Evolutionary conservation across 1,140 invertebrate species (phyloP), one percentile per base, ranked within the genome.

Genomic region (Eubasilissa regina): DNA sequence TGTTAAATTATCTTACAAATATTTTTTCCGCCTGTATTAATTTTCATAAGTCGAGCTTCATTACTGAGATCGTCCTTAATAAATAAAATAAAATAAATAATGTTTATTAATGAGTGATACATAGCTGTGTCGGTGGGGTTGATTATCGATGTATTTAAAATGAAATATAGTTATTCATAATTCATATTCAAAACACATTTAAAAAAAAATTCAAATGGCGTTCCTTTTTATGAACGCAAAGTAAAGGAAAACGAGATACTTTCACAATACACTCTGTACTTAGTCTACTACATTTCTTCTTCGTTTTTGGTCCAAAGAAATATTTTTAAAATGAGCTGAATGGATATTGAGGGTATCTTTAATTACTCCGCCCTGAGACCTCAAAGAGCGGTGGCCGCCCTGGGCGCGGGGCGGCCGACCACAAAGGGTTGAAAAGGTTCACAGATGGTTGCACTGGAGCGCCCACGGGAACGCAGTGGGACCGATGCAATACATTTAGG

Each of bases 391-490:
- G n/a, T n/a, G 25, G 43, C n/a, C 13, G 64, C 64, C 43, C 43
- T 44, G 64, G 64, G n/a, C 43, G 43, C 10, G 25, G 62, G 62
- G 25, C 11, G 62, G 3, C 21, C 13, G 53, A 8, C 53, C 73
- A 17, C 53, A 58, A 75, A 56, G 73, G 58, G 53, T 58, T 75
- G 43, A 75, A 73, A 75, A 58, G 73, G 73, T 75, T 75, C 55
- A 75, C 73, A 75, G 73, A 75, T 60, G 73, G 73, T 58, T 58
- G 73, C 73, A 44, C 73, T 75, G 58, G 53, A 58, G 35, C 56
- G 73, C 73, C 56, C 55, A 19, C 56, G 73, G 73, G 53, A 44
- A 75, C 73, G 73, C 53, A 75, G 45, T 60, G 55, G 53, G 55
- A 75, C 64, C n/a, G 43, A 47, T 68, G 64, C 64, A 68, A 68